Evolutionary conservation across 2,797 vertebrate species (phyloP).

Genomic region (Catharus ustulatus): DNA sequence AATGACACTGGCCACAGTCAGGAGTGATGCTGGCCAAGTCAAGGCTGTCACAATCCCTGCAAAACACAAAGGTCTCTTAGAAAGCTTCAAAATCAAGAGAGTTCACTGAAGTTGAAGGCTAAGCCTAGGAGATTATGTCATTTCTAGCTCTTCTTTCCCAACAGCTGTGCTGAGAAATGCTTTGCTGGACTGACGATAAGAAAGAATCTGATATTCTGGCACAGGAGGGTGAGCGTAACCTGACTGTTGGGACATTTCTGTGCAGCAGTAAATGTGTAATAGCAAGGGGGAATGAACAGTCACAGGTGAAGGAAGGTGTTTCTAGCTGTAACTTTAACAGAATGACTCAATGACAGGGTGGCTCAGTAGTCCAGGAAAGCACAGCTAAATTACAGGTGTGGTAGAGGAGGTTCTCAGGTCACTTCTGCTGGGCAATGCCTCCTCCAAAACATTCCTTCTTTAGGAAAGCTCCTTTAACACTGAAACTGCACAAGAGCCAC

Average conservation of each 20-base stretch:
- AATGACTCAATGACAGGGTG: neutral
- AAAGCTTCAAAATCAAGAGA: neutral
- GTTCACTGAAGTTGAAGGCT: conserved; percentile 7
- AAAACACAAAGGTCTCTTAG: neutral
- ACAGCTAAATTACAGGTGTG: neutral
- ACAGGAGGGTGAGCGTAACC: neutral
- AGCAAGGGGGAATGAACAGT: neutral
- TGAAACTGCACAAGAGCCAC: neutral
- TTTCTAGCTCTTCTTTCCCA: conserved; percentile 42
- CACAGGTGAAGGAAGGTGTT: neutral
- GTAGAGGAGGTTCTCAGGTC: neutral
- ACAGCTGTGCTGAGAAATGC: conserved; percentile 1
- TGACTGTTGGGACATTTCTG: neutral
- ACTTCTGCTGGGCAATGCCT: neutral
- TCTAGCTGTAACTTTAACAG: neutral
- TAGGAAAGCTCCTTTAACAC: neutral
- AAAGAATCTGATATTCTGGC: conserved; percentile 8
- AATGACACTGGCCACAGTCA: conserved; percentile 89
- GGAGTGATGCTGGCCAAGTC: conserved; percentile 90
- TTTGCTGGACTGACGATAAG: conserved; percentile 40
- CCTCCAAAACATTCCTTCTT: neutral
- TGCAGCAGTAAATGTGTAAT: neutral
- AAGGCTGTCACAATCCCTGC: conserved; percentile 91
- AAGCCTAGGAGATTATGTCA: neutral
- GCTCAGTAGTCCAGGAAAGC: neutral